Evolutionary conservation across 2,888 invertebrate genomes (phyloP), one percentile per base, ranked within the genome.

Genomic region (Resseliella maxima): DNA sequence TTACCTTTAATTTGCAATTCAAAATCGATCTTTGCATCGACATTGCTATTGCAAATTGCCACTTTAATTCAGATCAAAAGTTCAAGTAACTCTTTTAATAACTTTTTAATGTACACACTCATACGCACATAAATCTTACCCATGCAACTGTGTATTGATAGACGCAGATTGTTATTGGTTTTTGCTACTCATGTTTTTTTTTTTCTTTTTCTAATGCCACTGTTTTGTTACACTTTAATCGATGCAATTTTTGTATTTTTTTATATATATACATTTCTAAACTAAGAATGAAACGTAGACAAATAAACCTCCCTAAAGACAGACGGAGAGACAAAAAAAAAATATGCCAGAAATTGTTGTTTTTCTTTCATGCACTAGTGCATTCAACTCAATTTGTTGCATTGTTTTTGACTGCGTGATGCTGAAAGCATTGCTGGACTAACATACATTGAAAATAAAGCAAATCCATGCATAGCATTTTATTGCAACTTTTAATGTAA

Each of bases 11-110:
- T 72, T 12, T 72, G 31, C 72, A 72, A 31, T 72, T 72, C 31
- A 83, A 83, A 54, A 38, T 83, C 38, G 83, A 83, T 83, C 83
- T 83, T 81, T 83, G 83, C 24, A 83, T 83, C 38, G 83, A n/a
- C 24, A 38, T 38, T 24, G 83, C n/a, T 12, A 6, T n/a, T 24
- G 36, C 36, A 21, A 36, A 5, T 10, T 36, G 18, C 81, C 83
- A 38, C 72, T 35, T 31, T 36, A 83, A 83, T 83, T 83, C 83
- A 83, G 83, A 83, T 38, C 83, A 83, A 83, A 83, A 83, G 83
- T 38, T 83, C 83, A 83, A 83, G 38, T n/a, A 83, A 83, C 83
- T 83, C 83, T 83, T 83, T 83, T 83, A 83, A 83, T 83, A 38
- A 38, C 38, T 83, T 83, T 83, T 35, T 15, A 72, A 72, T 31